These are phyloP conservation scores for Ceyx erithaca DNA, from an alignment of 2,797 vertebrate genomes.

Conservation along the genomic window DNA sequence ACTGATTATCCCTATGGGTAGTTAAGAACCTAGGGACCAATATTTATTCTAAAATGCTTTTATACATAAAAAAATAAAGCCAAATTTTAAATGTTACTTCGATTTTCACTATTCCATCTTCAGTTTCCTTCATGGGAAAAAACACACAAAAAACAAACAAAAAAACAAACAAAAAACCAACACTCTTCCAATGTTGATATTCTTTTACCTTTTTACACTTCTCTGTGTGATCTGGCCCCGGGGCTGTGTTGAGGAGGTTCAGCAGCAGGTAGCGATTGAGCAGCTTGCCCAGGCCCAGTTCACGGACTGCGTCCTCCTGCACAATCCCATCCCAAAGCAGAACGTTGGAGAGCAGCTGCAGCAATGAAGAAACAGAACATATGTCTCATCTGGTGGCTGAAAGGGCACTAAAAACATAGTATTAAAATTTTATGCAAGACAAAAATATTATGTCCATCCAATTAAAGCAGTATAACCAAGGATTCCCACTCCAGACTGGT, in stretches of 20 bases:
- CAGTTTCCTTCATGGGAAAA: not conserved
- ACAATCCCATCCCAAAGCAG: conserved; percentile 88
- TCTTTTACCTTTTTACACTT: conserved; percentile 86
- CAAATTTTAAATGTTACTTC: not conserved
- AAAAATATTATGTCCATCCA: not conserved
- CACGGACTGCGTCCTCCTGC: conserved; percentile 81
- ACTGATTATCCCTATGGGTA: not conserved
- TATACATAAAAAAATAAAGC: not conserved
- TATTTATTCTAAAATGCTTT: not conserved
- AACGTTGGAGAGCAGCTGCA: conserved; percentile 88
- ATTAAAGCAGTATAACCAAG: not conserved
- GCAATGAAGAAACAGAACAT: not conserved
- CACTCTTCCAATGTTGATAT: not conserved
- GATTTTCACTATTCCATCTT: not conserved
- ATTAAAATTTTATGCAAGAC: not conserved
- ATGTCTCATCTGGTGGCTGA: not conserved
- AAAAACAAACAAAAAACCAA: not conserved
- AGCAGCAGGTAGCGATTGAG: conserved; percentile 91
- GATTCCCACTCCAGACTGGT: too few relatives aligned
- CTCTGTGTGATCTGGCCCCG: conserved; percentile 53
- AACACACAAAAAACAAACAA: too few relatives aligned
- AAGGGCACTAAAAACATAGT: not conserved
- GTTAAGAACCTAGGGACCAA: not conserved
- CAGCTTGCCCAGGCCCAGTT: conserved; percentile 88
- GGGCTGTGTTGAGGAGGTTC: conserved; percentile 80